These are phyloP conservation scores for Piezodorus guildinii DNA, from an alignment of 1,140 invertebrate genomes.

Conservation along the genomic window DNA sequence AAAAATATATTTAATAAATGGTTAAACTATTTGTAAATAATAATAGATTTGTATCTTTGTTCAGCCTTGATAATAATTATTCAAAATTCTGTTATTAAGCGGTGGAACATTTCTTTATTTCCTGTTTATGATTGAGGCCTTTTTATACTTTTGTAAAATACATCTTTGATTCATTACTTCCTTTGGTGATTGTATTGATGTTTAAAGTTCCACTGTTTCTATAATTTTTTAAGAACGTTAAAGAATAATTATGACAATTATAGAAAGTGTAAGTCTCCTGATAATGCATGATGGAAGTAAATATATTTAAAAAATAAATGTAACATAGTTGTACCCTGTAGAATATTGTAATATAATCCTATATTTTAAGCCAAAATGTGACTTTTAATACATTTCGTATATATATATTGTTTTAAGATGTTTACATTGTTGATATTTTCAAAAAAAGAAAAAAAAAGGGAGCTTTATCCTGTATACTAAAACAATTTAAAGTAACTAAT, in stretches of 20 bases:
- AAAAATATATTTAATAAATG: constrained; percentile 15
- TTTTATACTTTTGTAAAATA: constrained; percentile 10
- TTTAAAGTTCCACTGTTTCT: constrained; percentile 8
- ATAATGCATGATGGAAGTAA: constrained; percentile 14
- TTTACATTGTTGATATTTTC: constrained; percentile 22
- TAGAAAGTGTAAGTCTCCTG: constrained; percentile 13
- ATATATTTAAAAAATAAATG: constrained; percentile 10
- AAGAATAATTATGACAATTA: constrained; percentile 3
- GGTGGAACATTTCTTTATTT: constrained; percentile 1
- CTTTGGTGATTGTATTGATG: constrained; percentile 6
- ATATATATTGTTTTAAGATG: constrained; percentile 19
- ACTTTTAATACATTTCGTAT: constrained; percentile 17
- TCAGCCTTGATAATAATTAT: background rate
- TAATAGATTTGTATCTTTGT: constrained; percentile 12
- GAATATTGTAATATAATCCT: constrained; percentile 20
- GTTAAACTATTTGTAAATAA: constrained; percentile 11
- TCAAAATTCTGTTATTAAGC: background rate
- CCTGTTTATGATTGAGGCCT: constrained; percentile 8
- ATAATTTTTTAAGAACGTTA: constrained; percentile 8
- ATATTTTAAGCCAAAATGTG: constrained; percentile 21
- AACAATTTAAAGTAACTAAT: constrained; percentile 18
- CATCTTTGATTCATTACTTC: background rate
- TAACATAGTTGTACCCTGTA: constrained; percentile 21
- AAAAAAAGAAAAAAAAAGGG: background rate
- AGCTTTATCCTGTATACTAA: constrained; percentile 18